phyloP scores from a whole-genome alignment of 2,113 vertebrate species.

The Stictonetta naevosa region DNA sequence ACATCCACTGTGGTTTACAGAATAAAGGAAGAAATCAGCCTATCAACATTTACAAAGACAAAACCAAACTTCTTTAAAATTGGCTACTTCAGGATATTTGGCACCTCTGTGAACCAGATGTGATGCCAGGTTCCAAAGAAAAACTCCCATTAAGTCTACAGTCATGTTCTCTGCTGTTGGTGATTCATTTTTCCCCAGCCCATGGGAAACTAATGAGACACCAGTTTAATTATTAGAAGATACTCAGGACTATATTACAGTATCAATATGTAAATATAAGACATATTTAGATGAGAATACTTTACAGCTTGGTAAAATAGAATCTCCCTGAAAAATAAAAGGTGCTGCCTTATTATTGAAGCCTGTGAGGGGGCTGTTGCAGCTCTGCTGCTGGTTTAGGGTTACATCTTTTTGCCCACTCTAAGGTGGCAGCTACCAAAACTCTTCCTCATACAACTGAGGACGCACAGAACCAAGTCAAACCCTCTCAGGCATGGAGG shows the following conservation, averaged over 20 bases:
- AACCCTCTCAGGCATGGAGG: not conserved
- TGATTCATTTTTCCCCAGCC: not conserved
- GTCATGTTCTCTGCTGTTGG: not conserved
- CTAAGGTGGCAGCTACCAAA: not conserved
- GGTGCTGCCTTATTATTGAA: not conserved
- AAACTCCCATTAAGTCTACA: not conserved
- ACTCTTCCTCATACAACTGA: slow-evolving; percentile 38
- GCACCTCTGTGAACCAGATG: not conserved
- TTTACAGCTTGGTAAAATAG: not conserved
- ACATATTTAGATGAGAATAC: not conserved
- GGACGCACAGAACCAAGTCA: not conserved
- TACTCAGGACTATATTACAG: not conserved
- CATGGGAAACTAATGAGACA: not conserved
- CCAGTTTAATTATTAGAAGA: not conserved
- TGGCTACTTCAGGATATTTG: not conserved
- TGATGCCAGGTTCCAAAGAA: not conserved
- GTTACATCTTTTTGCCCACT: not conserved
- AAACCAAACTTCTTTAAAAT: not conserved
- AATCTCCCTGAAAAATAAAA: not conserved
- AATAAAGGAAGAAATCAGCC: not conserved
- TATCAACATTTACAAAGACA: not conserved
- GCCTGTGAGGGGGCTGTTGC: not conserved
- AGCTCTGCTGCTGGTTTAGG: not conserved
- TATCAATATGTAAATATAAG: not conserved
- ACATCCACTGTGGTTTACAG: not conserved